Percentiles rank a stretch among this genome's conserved stretches.
These are phyloP conservation scores for Temnothorax ravouxi DNA, from an alignment of 2,888 invertebrate species.

Conservation along the genomic window DNA sequence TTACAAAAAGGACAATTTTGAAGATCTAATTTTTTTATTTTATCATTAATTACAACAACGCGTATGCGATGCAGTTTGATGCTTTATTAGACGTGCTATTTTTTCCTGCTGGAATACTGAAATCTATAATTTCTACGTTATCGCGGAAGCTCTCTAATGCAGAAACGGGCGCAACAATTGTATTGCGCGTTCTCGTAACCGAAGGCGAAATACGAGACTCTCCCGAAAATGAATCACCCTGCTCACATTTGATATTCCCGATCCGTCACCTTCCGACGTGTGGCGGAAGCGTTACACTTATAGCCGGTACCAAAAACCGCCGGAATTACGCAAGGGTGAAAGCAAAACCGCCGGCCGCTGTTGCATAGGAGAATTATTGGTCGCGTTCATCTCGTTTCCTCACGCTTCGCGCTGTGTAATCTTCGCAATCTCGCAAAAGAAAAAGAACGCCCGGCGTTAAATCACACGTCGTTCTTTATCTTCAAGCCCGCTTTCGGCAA, in stretches of 20 bases:
- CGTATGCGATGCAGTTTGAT: neutral
- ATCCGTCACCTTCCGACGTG: constrained; percentile 67
- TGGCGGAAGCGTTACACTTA: constrained; percentile 83
- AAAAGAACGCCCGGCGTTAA: neutral
- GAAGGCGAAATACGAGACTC: constrained; percentile 45
- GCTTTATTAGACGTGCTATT: neutral
- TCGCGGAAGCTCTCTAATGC: neutral
- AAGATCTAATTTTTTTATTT: neutral
- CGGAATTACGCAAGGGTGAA: constrained; percentile 82
- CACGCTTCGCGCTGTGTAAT: neutral
- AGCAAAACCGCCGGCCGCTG: constrained; percentile 67
- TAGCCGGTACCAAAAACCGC: constrained; percentile 72
- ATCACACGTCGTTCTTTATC: constrained; percentile 12
- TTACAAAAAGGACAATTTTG: neutral
- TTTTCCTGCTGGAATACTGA: neutral
- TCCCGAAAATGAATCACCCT: constrained; percentile 48
- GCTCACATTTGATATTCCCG: constrained; percentile 71
- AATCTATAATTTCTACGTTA: neutral
- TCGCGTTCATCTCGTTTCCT: constrained; percentile 57
- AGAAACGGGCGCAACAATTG: neutral
- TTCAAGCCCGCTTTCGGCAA: constrained; percentile 26
- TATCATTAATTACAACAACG: neutral
- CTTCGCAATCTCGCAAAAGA: neutral
- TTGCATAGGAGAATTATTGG: constrained; percentile 77
- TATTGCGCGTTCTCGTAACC: constrained; percentile 29